phyloP scores from a whole-genome alignment of 2,113 vertebrate species.

The Scalopus aquaticus region DNA sequence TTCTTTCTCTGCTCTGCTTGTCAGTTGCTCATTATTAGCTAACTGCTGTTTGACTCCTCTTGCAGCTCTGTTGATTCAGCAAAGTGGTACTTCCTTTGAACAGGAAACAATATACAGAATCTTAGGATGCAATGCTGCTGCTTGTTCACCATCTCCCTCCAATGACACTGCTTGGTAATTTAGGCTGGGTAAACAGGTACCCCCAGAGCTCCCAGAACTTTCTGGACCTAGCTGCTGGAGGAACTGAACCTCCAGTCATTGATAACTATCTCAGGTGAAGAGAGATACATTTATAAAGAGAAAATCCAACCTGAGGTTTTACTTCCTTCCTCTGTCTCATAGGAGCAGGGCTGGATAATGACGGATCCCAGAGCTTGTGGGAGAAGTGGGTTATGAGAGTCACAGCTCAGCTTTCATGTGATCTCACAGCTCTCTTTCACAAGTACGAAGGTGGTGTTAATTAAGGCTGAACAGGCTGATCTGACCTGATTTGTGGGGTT shows the following conservation, averaged over 20 bases:
- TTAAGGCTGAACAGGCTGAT: neutral
- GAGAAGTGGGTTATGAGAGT: neutral
- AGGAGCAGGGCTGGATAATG: neutral
- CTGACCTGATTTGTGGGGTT: constrained; percentile 54
- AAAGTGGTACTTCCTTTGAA: neutral
- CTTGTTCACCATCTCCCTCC: neutral
- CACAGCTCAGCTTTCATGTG: constrained; percentile 57
- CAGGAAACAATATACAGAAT: neutral
- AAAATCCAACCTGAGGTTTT: neutral
- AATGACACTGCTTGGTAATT: neutral
- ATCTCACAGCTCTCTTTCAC: constrained; percentile 53
- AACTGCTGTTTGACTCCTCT: neutral
- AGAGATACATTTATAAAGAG: neutral
- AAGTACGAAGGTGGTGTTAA: constrained; percentile 39
- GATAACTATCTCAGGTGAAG: neutral
- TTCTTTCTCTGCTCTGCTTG: neutral
- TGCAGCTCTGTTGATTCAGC: neutral
- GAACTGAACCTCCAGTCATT: neutral
- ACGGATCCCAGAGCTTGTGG: neutral
- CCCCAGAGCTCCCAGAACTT: neutral
- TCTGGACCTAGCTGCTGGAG: neutral
- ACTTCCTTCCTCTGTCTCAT: neutral
- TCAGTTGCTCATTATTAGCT: neutral
- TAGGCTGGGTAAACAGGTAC: neutral
- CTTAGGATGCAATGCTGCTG: neutral